Base-by-base conservation (phyloP, 2,113 vertebrate genomes). In the Callochromis pleurospilus region DNA sequence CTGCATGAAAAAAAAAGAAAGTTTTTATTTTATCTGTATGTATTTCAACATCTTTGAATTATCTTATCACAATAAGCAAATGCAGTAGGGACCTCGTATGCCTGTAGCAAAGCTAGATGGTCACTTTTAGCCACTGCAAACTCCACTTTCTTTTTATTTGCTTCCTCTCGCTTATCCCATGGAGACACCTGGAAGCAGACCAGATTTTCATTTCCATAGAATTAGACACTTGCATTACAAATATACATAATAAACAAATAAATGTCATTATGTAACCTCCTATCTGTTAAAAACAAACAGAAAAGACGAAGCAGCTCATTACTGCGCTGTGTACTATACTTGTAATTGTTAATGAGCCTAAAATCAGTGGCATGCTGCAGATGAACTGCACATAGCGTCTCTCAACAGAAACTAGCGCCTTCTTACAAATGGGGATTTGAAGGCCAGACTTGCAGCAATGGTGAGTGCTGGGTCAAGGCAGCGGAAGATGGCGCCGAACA, bases 341-440 rank as follows among this genome's bases (percentile, higher is more conserved):
- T 49, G 13, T 79, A 38, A 62, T 55, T 21, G 10, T 31, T 47
- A 79, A 6, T 70, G 26, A 75, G 51, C 33, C 8, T 9, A 26
- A 40, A 68, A 77, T 80, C n/a, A 79, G 55, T 1, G 3, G 2
- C 70, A 13, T 79, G 31, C 26, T 31, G 7, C 26, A 9, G 12
- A n/a, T 3, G 11, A 40, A 31, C 7, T 12, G 38, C 58, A 77
- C 68, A 86, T 81, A 75, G 33, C 33, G 7, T 31, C 6, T 55
- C 51, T 53, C 24, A 60, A 75, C 31, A 65, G 70, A 17, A 24
- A 5, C 17, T 11, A 12, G 19, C 5, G 2, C 9, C 17, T 55
- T 96, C 98, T 98, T 95, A 99, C 98, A 84, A 99, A 99, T 75
- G 99, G 99, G 1, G 98, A 98, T 92, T 99, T 99, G 86, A 98